phyloP scores from a whole-genome alignment of 2,113 vertebrate genomes.

The Gnathonemus echidnorhynchus region DNA sequence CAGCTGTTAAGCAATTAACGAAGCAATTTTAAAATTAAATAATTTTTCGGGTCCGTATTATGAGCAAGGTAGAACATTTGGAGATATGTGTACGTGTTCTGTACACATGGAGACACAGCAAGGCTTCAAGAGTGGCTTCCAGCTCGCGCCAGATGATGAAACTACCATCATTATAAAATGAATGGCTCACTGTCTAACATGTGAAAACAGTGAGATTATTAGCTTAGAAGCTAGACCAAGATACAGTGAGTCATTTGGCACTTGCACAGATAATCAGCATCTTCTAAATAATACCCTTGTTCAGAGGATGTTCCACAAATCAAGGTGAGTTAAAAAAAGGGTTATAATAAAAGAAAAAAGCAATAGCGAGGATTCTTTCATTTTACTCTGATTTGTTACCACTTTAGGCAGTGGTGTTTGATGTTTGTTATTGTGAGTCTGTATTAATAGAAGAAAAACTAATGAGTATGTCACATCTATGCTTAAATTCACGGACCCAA shows the following conservation, averaged over 20 bases:
- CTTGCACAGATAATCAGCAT: background rate
- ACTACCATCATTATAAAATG: background rate
- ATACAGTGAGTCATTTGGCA: background rate
- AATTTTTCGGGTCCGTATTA: background rate
- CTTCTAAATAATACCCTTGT: background rate
- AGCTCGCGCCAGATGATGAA: background rate
- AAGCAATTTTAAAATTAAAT: conserved; percentile 1
- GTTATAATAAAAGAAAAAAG: background rate
- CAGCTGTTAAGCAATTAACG: background rate
- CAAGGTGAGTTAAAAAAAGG: background rate
- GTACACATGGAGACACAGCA: background rate
- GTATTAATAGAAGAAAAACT: background rate
- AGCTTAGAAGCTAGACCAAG: background rate
- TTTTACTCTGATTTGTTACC: background rate
- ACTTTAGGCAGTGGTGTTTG: background rate
- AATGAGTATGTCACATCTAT: background rate
- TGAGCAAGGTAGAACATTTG: conserved; percentile 1
- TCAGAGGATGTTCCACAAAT: background rate
- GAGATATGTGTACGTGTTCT: background rate
- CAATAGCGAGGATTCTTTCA: background rate
- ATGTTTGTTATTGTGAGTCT: background rate
- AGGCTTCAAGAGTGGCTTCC: background rate
- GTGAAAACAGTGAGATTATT: conserved; percentile 4
- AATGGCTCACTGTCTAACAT: background rate
- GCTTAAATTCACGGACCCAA: background rate